A percentile compares a stretch with the other conserved stretches of the same genome.
phyloP scores from a whole-genome alignment of 2,113 vertebrate genomes.

The Sinocyclocheilus anophthalmus region DNA sequence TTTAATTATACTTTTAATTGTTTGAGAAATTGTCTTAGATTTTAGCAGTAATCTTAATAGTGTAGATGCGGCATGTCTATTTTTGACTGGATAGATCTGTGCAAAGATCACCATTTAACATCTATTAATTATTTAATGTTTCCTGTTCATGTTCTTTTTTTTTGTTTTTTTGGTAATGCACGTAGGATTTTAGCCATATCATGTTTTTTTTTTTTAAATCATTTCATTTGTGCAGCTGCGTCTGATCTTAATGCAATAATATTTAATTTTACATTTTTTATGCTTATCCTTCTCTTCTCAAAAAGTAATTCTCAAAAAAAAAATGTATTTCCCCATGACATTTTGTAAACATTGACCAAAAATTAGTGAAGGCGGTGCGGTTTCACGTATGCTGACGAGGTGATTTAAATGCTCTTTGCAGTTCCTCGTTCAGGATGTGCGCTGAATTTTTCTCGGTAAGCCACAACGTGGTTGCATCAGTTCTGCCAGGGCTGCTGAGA shows the following conservation, averaged over 20 bases:
- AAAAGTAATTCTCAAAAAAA: too few relatives aligned
- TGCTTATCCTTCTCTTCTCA: too few relatives aligned
- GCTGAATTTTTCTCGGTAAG: not conserved
- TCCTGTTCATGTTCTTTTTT: not conserved
- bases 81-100: not conserved
- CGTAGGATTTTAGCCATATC: not conserved
- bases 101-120: not conserved
- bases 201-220: not conserved
- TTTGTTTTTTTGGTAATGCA: not conserved
- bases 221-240: slow-evolving; percentile 7
- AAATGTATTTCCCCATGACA: too few relatives aligned
- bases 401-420: not conserved
- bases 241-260: not conserved
- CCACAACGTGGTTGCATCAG: not conserved
- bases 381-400: not conserved
- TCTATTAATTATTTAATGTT: slow-evolving; percentile 39
- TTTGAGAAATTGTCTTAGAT: slow-evolving; percentile 26
- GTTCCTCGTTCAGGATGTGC: slow-evolving; percentile 39
- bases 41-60: not conserved
- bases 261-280: not conserved
- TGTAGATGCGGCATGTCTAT: not conserved
- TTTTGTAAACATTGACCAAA: not conserved
- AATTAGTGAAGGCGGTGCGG: too few relatives aligned
- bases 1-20: slow-evolving; percentile 30
- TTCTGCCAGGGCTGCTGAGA: not conserved